Percentiles rank a stretch among this genome's conserved stretches.
These are phyloP conservation scores for Myodes glareolus DNA, from an alignment of 2,113 vertebrate species.

Conservation along the genomic window DNA sequence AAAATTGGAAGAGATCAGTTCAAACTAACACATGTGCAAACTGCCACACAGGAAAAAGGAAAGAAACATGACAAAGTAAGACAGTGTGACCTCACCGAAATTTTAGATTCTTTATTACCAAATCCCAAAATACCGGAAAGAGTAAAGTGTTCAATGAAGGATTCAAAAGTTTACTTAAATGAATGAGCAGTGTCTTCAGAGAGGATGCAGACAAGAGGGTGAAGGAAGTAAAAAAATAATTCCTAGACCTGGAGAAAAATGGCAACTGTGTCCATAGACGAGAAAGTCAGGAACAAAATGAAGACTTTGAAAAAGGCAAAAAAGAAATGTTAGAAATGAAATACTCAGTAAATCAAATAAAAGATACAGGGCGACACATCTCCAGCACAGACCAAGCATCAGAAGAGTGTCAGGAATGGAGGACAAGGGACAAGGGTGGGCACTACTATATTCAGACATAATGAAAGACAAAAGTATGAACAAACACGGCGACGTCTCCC, in stretches of 20 bases:
- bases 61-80: not conserved
- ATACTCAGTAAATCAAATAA: not conserved
- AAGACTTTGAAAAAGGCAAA: not conserved
- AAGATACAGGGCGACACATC: no score
- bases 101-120: not conserved
- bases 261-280: not conserved
- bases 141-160: not conserved
- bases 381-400: not conserved
- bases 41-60: not conserved
- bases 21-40: not conserved
- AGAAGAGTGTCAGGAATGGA: not conserved
- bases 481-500: not conserved
- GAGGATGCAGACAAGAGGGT: not conserved
- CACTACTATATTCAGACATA: no score
- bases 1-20: not conserved
- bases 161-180: not conserved
- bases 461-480: not conserved
- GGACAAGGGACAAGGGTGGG: not conserved
- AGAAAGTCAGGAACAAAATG: not conserved
- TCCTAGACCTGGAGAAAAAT: not conserved
- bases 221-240: not conserved
- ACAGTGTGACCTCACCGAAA: no score
- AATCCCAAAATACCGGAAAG: not conserved
- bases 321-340: not conserved
- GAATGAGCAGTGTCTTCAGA: not conserved